phyloP scores from a whole-genome alignment of 2,797 vertebrate genomes.

The Myotis myotis region DNA sequence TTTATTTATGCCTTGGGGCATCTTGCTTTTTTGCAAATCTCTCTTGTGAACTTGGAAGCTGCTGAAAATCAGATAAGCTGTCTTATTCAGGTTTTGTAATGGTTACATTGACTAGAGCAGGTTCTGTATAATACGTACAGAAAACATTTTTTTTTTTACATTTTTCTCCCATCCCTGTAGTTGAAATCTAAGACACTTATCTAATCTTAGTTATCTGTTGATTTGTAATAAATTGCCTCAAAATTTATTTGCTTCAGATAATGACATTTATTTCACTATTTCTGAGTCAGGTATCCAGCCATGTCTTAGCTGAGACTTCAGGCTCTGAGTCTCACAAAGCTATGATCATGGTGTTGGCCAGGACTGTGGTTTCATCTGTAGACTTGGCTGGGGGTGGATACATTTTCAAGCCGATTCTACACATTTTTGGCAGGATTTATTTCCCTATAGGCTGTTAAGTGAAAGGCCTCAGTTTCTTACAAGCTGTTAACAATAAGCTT shows the following conservation, averaged over 20 bases:
- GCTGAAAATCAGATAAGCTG: background rate
- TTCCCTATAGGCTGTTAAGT: background rate
- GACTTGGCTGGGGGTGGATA: background rate
- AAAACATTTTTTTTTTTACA: background rate
- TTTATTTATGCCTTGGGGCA: background rate
- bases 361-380: background rate
- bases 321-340: background rate
- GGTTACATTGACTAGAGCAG: background rate
- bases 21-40: background rate
- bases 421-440: background rate
- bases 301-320: background rate
- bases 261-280: background rate
- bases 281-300: background rate
- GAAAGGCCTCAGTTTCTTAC: background rate
- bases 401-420: background rate
- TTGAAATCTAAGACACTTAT: background rate
- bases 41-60: background rate
- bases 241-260: background rate
- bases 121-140: background rate
- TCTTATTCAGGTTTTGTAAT: background rate
- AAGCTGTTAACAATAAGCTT: background rate
- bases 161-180: background rate
- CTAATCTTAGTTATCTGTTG: background rate
- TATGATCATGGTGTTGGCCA: background rate
- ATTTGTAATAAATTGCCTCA: background rate